Evolutionary conservation across 2,888 invertebrate genomes (phyloP).

Genomic region (Polyommatus icarus): DNA sequence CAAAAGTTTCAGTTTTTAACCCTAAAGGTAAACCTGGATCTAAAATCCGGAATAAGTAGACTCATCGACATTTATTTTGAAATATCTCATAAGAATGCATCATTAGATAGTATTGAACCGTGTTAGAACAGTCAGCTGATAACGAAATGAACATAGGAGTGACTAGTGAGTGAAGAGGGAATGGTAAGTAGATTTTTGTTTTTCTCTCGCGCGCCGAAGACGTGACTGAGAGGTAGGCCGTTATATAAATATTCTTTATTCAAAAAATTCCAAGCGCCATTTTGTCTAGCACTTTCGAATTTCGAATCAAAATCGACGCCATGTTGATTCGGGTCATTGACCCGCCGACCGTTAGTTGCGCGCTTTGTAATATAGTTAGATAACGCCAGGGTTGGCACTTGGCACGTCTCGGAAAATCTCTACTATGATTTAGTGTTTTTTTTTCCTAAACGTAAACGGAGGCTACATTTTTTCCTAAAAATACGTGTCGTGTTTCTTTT

Average conservation of each 20-base stretch:
- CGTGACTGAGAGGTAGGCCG: conserved; percentile 26
- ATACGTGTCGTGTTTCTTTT: too few species aligned
- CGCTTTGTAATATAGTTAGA: conserved; percentile 34
- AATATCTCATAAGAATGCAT: too few species aligned
- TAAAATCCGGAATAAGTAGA: too few species aligned
- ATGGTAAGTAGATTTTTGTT: conserved; percentile 6
- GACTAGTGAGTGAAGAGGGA: not conserved
- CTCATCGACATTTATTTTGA: too few species aligned
- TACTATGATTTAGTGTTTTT: not conserved
- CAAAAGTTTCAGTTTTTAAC: too few species aligned
- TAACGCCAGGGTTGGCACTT: conserved; percentile 30
- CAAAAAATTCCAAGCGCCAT: conserved; percentile 30
- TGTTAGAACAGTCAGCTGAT: not conserved
- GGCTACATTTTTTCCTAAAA: too few species aligned
- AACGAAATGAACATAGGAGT: not conserved
- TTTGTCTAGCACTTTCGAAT: conserved; percentile 34
- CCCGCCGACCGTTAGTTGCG: conserved; percentile 34
- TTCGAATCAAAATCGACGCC: conserved; percentile 34
- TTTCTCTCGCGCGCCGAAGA: not conserved
- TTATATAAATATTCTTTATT: conserved; percentile 31
- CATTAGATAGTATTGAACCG: too few species aligned
- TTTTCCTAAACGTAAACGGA: too few species aligned
- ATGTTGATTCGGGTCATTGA: conserved; percentile 34
- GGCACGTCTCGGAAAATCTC: not conserved
- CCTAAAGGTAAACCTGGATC: too few species aligned